phyloP scores from a whole-genome alignment of 2,113 vertebrate species.

The Dipodomys ordii region DNA sequence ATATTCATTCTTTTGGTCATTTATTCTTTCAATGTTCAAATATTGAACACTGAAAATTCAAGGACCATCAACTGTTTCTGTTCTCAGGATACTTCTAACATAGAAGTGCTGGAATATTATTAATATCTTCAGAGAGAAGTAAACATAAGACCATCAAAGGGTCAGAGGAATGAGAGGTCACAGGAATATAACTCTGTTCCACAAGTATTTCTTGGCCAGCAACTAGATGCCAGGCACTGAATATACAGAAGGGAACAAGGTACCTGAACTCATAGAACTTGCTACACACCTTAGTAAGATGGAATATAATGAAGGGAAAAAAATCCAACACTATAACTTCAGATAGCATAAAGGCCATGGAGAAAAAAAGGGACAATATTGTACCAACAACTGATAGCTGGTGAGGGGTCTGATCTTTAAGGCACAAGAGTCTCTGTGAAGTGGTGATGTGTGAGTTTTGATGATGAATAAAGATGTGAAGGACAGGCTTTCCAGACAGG shows the following conservation, averaged over 20 bases:
- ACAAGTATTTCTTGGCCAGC: conserved; percentile 7
- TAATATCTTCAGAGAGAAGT: background rate
- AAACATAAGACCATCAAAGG: background rate
- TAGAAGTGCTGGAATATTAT: background rate
- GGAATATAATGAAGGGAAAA: background rate
- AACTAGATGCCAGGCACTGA: background rate
- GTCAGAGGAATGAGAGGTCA: background rate
- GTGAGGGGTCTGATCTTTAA: background rate
- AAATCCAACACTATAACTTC: background rate
- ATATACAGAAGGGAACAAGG: background rate
- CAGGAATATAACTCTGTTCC: background rate
- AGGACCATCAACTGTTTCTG: background rate
- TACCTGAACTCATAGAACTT: background rate
- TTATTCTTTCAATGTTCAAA: background rate
- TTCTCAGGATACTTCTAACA: background rate
- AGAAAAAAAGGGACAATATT: background rate
- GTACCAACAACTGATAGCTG: background rate
- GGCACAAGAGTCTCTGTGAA: background rate
- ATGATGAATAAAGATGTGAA: background rate
- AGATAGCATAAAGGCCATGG: background rate
- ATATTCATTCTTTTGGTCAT: background rate
- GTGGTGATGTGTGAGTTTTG: background rate
- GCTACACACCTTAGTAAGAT: background rate
- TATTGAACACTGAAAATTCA: background rate
- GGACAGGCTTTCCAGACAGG: background rate